Base-by-base conservation (phyloP, 2,797 vertebrate genomes). In the Astyanax mexicanus region DNA sequence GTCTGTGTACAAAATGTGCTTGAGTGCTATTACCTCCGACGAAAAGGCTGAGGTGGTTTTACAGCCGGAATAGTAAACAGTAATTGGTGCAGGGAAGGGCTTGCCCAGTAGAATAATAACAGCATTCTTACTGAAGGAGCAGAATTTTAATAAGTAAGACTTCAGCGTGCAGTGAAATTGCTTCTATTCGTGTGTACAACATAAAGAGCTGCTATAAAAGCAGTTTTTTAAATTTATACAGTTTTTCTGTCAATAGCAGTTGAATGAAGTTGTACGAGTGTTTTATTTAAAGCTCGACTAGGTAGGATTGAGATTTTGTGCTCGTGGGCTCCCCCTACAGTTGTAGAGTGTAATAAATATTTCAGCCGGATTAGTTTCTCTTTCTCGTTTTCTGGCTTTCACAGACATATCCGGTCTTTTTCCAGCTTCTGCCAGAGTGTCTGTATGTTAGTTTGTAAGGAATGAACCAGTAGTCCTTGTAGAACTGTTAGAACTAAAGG, bases 1-100 rank as follows among this genome's bases (percentile, higher is more conserved):
- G 45, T 77, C 3, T 73, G 1, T 71, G 44, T 67, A 10, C 21
- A 25, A 49, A 32, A 47, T 68, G 65, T 54, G 29, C 44, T 49
- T 4, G 9, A 51, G 29, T 38, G 49, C 47, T 54, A 2, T 27
- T 21, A 32, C 19, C 7, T 13, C 47, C 23, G 32, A 68, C 42
- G 47, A 25, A 38, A 12, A 52, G n/a, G n/a, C n/a, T 54, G 21
- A 54, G 8, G 2, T 54, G 6, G 23, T 23, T 25, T 3, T 25
- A 6, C 21, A 32, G 54, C 7, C 19, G 60, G 27, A 60, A 5
- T 38, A 61, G 32, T 38, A 29, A 61, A 61, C 25, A 61, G 21
- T 23, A 61, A 21, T 58, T 35, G 29, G 9, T 1, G 15, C 55
- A 3, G 19, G 21, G 6, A 61, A 12, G 5, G 1, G 35, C 15